phyloP scores from a whole-genome alignment of 2,888 invertebrate genomes.

The Cosmopolites sordidus region DNA sequence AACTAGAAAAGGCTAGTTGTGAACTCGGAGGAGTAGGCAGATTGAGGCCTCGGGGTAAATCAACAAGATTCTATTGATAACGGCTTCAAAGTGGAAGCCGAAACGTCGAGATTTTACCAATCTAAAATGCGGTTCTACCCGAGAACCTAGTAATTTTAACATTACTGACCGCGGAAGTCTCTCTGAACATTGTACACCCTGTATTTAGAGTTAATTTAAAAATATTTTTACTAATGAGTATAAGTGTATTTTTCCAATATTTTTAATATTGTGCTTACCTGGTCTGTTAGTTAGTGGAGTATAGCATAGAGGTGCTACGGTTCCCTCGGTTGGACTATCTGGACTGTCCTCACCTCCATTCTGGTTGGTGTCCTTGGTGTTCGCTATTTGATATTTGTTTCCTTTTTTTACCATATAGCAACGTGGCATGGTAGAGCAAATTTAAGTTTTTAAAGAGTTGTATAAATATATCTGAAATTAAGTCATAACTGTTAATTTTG shows the following conservation, averaged over 20 bases:
- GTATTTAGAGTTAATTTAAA: not conserved
- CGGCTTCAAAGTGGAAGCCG: too few relatives aligned
- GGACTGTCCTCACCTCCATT: conserved; percentile 40
- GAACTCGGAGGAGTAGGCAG: too few relatives aligned
- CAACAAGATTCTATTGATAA: too few relatives aligned
- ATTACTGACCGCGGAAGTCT: too few relatives aligned
- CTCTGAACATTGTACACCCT: too few relatives aligned
- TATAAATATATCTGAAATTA: not conserved
- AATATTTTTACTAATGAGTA: not conserved
- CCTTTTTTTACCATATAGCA: conserved; percentile 73
- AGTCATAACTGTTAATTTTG: not conserved
- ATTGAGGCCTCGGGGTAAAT: too few relatives aligned
- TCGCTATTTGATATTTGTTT: conserved; percentile 50
- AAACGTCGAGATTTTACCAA: too few relatives aligned
- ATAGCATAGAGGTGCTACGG: conserved; percentile 59
- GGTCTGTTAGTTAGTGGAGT: conserved; percentile 49
- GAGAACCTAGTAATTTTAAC: too few relatives aligned
- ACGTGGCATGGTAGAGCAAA: conserved; percentile 57
- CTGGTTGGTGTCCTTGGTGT: conserved; percentile 48
- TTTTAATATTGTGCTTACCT: conserved; percentile 31
- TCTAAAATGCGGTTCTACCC: too few relatives aligned
- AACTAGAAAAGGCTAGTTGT: too few relatives aligned
- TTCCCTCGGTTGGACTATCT: conserved; percentile 57
- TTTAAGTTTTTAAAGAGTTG: not conserved
- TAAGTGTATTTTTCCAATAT: not conserved